phyloP scores from a whole-genome alignment of 2,113 vertebrate genomes.

The Platysteira castanea region DNA sequence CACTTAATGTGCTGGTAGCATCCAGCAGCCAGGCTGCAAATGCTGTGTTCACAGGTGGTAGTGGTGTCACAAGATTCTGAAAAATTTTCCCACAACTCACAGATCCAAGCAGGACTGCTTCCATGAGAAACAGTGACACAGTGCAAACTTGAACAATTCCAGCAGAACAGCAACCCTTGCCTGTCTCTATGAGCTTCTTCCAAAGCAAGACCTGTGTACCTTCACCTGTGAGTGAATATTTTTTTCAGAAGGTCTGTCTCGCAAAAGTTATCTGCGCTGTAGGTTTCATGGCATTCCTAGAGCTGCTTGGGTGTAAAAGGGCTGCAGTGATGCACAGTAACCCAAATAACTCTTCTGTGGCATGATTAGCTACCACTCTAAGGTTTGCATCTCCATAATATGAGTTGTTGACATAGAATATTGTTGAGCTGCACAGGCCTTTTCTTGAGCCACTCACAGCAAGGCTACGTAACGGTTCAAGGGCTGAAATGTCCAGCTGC shows the following conservation, averaged over 20 bases:
- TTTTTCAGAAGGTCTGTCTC: not conserved
- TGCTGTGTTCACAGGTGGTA: not conserved
- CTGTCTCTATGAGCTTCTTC: not conserved
- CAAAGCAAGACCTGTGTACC: not conserved
- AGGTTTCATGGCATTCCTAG: not conserved
- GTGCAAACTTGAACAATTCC: not conserved
- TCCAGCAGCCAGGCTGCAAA: not conserved
- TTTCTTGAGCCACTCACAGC: not conserved
- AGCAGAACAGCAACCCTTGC: not conserved
- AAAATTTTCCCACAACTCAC: not conserved
- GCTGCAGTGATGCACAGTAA: not conserved
- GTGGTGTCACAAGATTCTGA: not conserved
- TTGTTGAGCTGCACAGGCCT: not conserved
- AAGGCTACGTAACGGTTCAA: not conserved
- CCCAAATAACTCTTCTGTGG: not conserved
- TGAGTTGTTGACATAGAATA: not conserved
- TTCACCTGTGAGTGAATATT: not conserved
- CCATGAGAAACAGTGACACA: not conserved
- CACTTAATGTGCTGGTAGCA: not conserved
- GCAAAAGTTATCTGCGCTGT: not conserved
- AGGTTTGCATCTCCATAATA: not conserved
- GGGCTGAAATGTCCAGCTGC: constrained; percentile 32
- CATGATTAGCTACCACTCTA: not conserved
- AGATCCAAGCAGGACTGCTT: not conserved
- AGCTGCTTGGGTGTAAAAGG: not conserved